Evolutionary conservation across 2,797 vertebrate genomes (phyloP), one percentile per base, ranked within the genome.

Genomic region (Pogoniulus pusillus): DNA sequence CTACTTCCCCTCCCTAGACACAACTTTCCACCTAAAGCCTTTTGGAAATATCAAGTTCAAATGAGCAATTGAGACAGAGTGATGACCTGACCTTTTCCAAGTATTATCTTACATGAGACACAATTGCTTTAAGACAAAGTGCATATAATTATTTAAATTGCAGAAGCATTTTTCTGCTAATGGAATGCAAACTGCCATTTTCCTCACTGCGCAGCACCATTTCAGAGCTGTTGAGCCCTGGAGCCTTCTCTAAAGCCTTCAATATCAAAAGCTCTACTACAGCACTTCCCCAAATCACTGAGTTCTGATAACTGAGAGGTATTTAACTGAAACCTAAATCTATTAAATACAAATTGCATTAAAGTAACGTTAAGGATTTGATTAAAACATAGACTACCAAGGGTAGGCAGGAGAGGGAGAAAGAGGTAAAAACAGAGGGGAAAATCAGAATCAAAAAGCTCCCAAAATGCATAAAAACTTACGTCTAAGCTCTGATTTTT

Each of bases 61-160:
- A 85, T 35, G 55, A 95, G 32, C 70, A 76, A 37, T 68, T 81
- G 41, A 94, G 71, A 64, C 41, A 80, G 41, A 93, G 41, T 82
- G 73, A 77, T 45, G 69, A 81, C 64, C 43, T 87, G 82, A 93
- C 82, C 74, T 94, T 94, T 94, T 51, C 70, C 58, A 82, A 72
- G 55, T 91, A 72, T 93, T 90, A 81, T 85, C 85, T 89, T 92
- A 91, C 26, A 60, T 64, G 74, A 94, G 93, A 83, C 75, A 90
- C 78, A 85, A 88, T 62, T 30, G 14, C 66, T 91, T 68, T 65
- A 90, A 87, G 89, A 91, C 45, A 92, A 95, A 90, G 29, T 2
- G 2, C 9, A 23, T 66, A 57, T 60, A 89, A 81, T 85, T 91
- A 73, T 88, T 93, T 70, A 81, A 89, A 91, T 3, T 22, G 29